Percentiles rank a stretch among this genome's conserved stretches.
These are phyloP conservation scores for Palythoa grandis DNA, from an alignment of 92 coral and sea anemone genomes.

Conservation along the genomic window DNA sequence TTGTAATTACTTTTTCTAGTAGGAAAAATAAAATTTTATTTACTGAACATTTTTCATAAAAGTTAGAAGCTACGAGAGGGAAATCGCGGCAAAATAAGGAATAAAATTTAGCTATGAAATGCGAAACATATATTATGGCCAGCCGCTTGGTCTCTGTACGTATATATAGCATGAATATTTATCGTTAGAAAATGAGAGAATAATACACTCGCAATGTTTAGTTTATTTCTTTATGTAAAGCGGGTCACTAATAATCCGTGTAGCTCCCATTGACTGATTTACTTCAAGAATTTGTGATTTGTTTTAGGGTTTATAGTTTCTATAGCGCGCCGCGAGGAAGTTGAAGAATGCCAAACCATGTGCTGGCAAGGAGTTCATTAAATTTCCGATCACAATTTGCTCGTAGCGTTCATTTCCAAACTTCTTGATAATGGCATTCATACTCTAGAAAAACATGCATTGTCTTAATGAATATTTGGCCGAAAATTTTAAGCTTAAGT, in stretches of 20 bases:
- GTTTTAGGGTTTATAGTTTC: conserved; percentile 68
- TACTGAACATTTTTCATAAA: conserved; percentile 13
- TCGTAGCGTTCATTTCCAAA: conserved; percentile 16
- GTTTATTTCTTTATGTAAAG: conserved; percentile 46
- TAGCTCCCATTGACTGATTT: conserved; percentile 16
- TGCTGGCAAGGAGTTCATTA: conserved; percentile 72
- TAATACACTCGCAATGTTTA: conserved; percentile 63
- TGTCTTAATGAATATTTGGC: conserved; percentile 24
- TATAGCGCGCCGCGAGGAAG: conserved; percentile 89
- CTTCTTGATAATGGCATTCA: not conserved
- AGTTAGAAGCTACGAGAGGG: conserved; percentile 8
- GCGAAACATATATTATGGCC: conserved; percentile 72
- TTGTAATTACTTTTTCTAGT: conserved; percentile 28
- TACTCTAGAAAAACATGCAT: not conserved
- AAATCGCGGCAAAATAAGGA: conserved; percentile 49
- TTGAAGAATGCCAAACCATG: conserved; percentile 87
- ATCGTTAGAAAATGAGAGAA: conserved; percentile 62
- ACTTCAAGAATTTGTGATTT: conserved; percentile 66
- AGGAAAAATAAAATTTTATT: conserved; percentile 33
- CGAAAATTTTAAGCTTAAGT: conserved; percentile 16
- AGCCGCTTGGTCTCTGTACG: conserved; percentile 54
- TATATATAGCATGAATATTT: conserved; percentile 76
- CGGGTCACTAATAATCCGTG: conserved; percentile 23
- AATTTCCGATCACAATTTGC: conserved; percentile 60
- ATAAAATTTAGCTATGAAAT: conserved; percentile 65